Conservation (phyloP, 2,888 invertebrate genomes). For the Caenorhabditis parvicauda region DNA sequence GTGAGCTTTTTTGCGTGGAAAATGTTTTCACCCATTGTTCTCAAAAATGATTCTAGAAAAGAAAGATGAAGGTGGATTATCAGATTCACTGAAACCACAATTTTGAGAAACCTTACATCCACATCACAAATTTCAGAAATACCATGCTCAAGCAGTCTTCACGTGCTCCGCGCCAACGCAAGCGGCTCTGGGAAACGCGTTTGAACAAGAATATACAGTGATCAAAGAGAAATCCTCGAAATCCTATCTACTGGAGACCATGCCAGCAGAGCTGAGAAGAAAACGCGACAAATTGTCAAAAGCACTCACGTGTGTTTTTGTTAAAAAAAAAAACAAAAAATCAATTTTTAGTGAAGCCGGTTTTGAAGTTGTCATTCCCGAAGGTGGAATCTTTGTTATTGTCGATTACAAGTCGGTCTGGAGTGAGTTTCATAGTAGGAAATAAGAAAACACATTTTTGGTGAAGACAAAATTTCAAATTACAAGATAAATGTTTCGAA, state of each 20-base stretch:
- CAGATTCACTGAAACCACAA: background rate
- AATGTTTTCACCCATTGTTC: background rate
- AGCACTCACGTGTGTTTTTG: too few relatives aligned
- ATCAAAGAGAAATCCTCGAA: slow-evolving; percentile 15
- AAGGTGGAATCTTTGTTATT: too few relatives aligned
- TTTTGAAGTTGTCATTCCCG: too few relatives aligned
- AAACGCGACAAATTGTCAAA: slow-evolving; percentile 80
- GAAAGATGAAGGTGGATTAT: background rate
- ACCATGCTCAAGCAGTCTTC: too few relatives aligned
- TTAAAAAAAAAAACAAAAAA: too few relatives aligned
- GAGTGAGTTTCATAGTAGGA: too few relatives aligned
- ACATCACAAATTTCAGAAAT: slow-evolving; percentile 94
- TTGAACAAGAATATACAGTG: slow-evolving; percentile 78
- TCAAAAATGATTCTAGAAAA: background rate
- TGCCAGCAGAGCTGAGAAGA: slow-evolving; percentile 74
- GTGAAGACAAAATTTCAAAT: too few relatives aligned
- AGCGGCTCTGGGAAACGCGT: slow-evolving; percentile 84
- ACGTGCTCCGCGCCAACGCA: slow-evolving; percentile 70
- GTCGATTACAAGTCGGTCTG: too few relatives aligned
- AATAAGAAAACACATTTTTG: too few relatives aligned
- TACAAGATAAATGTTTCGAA: too few relatives aligned
- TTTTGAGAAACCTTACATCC: too few relatives aligned
- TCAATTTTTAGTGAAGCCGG: too few relatives aligned
- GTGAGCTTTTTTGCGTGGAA: slow-evolving; percentile 68
- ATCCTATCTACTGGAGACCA: slow-evolving; percentile 74